Conservation (phyloP, 2,113 vertebrate genomes). For the Heterotilapia buettikoferi region DNA sequence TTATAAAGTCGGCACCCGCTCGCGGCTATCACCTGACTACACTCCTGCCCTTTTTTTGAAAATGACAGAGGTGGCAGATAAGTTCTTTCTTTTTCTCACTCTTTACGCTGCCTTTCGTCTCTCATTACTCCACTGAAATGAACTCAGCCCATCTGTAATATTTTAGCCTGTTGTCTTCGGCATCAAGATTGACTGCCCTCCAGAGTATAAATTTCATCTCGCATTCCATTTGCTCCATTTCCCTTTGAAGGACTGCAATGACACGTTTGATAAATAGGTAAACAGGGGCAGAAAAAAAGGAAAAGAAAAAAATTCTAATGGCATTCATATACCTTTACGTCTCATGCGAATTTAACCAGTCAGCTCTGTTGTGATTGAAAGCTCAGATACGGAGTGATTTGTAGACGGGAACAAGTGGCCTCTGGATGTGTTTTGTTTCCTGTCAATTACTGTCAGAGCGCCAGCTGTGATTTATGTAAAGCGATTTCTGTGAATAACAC, state of each 20-base stretch:
- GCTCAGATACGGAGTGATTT: conserved; percentile 24
- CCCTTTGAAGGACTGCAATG: conserved; percentile 1
- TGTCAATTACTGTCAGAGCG: conserved; percentile 64
- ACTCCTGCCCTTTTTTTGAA: conserved; percentile 15
- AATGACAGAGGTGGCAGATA: conserved; percentile 15
- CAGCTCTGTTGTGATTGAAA: background rate
- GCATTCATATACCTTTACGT: background rate
- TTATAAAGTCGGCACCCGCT: background rate
- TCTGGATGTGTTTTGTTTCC: conserved; percentile 48
- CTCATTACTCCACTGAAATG: conserved; percentile 33
- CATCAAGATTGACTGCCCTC: conserved; percentile 30
- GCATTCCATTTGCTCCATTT: conserved; percentile 15
- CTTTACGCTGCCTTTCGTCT: background rate
- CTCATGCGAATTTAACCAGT: background rate
- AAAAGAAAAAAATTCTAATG: background rate
- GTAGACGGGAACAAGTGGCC: conserved; percentile 17
- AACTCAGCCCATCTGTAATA: conserved; percentile 38
- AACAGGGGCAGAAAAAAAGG: background rate
- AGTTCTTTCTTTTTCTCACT: background rate
- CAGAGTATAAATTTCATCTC: background rate
- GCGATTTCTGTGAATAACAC: conserved; percentile 58
- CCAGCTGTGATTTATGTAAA: conserved; percentile 62
- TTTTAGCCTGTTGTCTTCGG: conserved; percentile 33
- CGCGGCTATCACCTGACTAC: conserved; percentile 18
- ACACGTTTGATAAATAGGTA: conserved; percentile 16